These are phyloP conservation scores for Gisinianus flammeolus DNA, from an alignment of 2,888 invertebrate species.

Conservation along the genomic window DNA sequence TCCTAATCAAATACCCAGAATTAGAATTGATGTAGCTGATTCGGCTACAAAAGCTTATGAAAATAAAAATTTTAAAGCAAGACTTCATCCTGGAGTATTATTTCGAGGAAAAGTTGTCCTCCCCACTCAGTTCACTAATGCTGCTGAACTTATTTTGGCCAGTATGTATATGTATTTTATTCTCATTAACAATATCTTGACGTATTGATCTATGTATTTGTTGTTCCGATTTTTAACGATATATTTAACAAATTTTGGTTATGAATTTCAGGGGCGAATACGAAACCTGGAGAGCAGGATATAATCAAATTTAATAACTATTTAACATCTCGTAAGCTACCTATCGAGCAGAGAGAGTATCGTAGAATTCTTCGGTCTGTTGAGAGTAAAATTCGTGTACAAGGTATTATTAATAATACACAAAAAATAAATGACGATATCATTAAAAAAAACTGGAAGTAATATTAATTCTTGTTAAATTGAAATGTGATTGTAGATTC, in stretches of 20 bases:
- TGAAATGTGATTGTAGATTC: too few relatives aligned
- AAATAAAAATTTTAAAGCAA: slow-evolving; percentile 68
- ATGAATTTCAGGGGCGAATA: too few relatives aligned
- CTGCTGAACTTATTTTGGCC: slow-evolving; percentile 66
- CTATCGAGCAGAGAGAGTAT: slow-evolving; percentile 69
- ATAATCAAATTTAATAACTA: slow-evolving; percentile 61
- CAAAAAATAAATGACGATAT: slow-evolving; percentile 55
- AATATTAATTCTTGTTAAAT: slow-evolving; percentile 41
- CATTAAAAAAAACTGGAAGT: slow-evolving; percentile 48
- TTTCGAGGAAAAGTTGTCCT: slow-evolving; percentile 66
- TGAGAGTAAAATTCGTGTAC: slow-evolving; percentile 61
- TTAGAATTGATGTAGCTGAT: slow-evolving; percentile 41
- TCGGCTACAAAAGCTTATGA: slow-evolving; percentile 59
- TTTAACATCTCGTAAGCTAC: slow-evolving; percentile 70
- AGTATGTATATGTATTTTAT: slow-evolving; percentile 61
- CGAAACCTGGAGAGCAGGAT: not conserved
- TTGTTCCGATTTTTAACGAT: too few relatives aligned
- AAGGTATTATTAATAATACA: slow-evolving; percentile 57
- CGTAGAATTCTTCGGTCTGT: slow-evolving; percentile 61
- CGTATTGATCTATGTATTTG: too few relatives aligned
- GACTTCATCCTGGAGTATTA: slow-evolving; percentile 75
- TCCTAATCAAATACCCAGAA: slow-evolving; percentile 30
- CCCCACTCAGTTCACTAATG: slow-evolving; percentile 69
- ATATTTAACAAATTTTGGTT: too few relatives aligned
- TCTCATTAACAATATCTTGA: slow-evolving; percentile 4